Evolutionary conservation across 2,888 invertebrate genomes (phyloP), one percentile per base, ranked within the genome.

Genomic region (Dasypolia templi): DNA sequence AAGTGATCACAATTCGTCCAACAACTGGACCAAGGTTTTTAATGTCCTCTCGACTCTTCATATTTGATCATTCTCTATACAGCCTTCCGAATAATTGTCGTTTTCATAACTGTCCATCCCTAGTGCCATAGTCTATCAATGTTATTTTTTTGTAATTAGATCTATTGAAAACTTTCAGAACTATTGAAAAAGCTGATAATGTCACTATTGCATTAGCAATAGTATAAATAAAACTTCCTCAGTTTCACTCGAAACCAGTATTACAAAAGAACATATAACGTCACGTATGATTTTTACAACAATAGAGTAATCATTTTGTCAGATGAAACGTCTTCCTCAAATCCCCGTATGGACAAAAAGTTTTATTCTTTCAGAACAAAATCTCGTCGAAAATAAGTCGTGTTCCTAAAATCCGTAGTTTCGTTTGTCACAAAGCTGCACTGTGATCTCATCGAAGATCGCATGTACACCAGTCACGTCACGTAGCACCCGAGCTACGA

Each of bases 391-490:
- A 55, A 82, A 79, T 75, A 79, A 79, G 65, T 71, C 67, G 51
- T 68, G 19, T 53, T 68, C 65, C 55, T 62, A 42, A 83, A 83
- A 79, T 79, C 77, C 69, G 81, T 64, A 81, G 75, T 65, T 82
- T 79, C 74, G 71, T 78, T 82, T 84, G 78, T 82, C 75, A 85
- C 79, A 84, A 77, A 79, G 77, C 74, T 86, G 82, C 75, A 79
- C 67, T 82, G 76, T 69, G 82, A 86, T 84, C 80, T 82, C 82
- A 75, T 86, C 81, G 80, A 78, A 76, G 72, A 80, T 86, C 77
- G 75, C 65, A 80, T 79, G 78, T 85, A 86, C 65, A 78, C 86
- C 26, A 35, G 82, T 86, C 84, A 86, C 85, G 85, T 86, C 51
- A 70, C 77, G 83, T 83, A 82, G 79, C 79, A 72, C 68, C 76